Evolutionary conservation across 2,113 vertebrate genomes (phyloP).

Genomic region (Phylloscopus trochilus): DNA sequence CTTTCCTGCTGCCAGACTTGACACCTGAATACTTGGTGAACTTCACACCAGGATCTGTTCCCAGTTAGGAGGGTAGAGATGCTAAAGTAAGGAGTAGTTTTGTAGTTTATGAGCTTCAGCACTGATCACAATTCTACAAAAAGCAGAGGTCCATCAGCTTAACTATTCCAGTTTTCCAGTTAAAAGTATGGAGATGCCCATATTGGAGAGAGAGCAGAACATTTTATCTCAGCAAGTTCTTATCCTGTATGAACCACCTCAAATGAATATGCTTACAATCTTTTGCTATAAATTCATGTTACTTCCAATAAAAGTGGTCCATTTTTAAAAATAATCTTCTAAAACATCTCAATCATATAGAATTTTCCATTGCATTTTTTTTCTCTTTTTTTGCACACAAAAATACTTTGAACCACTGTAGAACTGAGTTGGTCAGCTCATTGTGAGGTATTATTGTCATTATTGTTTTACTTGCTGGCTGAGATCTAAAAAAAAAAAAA

Average conservation of each 20-base stretch:
- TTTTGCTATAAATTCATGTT: neutral
- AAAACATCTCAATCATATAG: neutral
- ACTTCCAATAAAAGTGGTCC: neutral
- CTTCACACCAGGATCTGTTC: neutral
- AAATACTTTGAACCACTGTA: neutral
- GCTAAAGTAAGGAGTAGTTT: neutral
- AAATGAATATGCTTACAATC: neutral
- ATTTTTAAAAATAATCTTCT: neutral
- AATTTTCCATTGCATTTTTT: neutral
- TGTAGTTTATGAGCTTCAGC: neutral
- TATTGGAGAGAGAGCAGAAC: neutral
- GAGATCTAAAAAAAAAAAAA: neutral
- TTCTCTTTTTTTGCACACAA: neutral
- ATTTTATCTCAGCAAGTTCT: neutral
- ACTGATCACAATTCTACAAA: neutral
- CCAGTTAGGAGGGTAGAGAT: neutral
- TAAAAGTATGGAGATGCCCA: neutral
- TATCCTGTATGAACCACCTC: neutral
- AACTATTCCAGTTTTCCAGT: neutral
- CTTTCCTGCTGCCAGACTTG: neutral
- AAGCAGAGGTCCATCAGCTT: neutral
- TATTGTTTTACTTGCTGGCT: neutral
- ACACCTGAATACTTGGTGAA: neutral
- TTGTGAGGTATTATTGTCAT: neutral
- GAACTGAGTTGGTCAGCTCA: neutral